Base-by-base conservation (phyloP, 2,797 vertebrate genomes). In the Notoglanidium macrostoma region DNA sequence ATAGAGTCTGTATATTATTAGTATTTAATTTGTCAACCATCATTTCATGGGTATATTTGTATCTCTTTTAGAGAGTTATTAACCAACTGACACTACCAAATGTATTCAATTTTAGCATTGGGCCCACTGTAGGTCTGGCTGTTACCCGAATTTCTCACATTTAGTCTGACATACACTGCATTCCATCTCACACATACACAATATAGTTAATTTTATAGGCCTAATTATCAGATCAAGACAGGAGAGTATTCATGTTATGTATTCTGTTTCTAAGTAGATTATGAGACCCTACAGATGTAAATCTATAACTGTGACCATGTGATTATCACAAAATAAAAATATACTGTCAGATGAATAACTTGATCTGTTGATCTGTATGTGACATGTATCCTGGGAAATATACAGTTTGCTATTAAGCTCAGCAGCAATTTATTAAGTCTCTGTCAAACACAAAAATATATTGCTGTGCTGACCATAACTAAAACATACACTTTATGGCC, bases 261-360 rank as follows among this genome's bases (percentile, higher is more conserved):
- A 95, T 97, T 97, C 93, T 96, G 95, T 96, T 96, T 98, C 95
- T 96, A 96, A 95, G 95, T 96, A 97, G 96, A 94, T 92, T 73
- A 94, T 91, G 89, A 95, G 94, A 94, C 93, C 95, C 95, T 95
- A 92, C 96, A 92, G 93, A 95, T 97, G 96, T 98, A 96, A 96
- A 97, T 96, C 95, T 96, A 96, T 96, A 97, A 97, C 97, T 97
- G 97, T 98, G 97, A 97, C 95, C 91, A 96, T 96, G 97, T 97
- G 96, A 95, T 96, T 93, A 97, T 96, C 94, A 93, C 95, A 94
- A 94, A 98, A 97, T 97, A 97, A 98, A 98, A 97, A 95, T 97
- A 96, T 94, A 96, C 85, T 90, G 87, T 93, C 90, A 92, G 91
- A 84, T 83, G 32, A 74, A 86, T 35, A 78, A 54, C 65, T 76